Conservation (phyloP, 2,797 vertebrate genomes). For the Geotrypetes seraphini region DNA sequence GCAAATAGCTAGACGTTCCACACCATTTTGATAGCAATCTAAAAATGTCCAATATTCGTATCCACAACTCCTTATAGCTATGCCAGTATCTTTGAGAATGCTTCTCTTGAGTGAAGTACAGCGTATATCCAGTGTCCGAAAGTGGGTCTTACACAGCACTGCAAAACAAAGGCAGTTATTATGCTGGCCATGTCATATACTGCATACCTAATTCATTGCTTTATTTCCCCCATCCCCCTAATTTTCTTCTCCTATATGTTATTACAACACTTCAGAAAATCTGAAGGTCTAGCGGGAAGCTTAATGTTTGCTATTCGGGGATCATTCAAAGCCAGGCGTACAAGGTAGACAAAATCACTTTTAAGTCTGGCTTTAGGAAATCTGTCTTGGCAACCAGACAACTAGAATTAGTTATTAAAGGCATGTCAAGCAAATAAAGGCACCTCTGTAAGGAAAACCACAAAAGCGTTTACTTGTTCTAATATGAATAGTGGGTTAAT, state of each 20-base stretch:
- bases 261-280: slow-evolving; percentile 50
- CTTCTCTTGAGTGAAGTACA: slow-evolving; percentile 7
- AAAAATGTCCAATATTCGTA: not conserved
- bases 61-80: accelerated
- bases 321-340: slow-evolving; percentile 77
- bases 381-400: slow-evolving; percentile 67
- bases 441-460: slow-evolving; percentile 64
- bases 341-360: slow-evolving; percentile 79
- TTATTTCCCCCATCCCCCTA: slow-evolving; percentile 19
- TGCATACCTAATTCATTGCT: slow-evolving; percentile 26
- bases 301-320: slow-evolving; percentile 71
- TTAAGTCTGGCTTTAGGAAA: slow-evolving; percentile 76
- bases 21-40: too few species aligned
- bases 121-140: not conserved
- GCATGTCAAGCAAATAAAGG: slow-evolving; percentile 69
- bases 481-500: slow-evolving; percentile 57
- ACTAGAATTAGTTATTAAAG: slow-evolving; percentile 78
- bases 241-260: slow-evolving; percentile 49
- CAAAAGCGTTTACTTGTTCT: slow-evolving; percentile 62
- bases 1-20: too few species aligned
- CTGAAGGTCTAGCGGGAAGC: slow-evolving; percentile 51
- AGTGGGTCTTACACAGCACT: slow-evolving; percentile 1
- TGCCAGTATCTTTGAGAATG: slow-evolving; percentile 4
- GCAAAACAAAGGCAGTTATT: slow-evolving; percentile 24
- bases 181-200: slow-evolving; percentile 9